These are phyloP conservation scores for Eugnorisma glareosa DNA, from an alignment of 2,888 invertebrate species.

Conservation along the genomic window DNA sequence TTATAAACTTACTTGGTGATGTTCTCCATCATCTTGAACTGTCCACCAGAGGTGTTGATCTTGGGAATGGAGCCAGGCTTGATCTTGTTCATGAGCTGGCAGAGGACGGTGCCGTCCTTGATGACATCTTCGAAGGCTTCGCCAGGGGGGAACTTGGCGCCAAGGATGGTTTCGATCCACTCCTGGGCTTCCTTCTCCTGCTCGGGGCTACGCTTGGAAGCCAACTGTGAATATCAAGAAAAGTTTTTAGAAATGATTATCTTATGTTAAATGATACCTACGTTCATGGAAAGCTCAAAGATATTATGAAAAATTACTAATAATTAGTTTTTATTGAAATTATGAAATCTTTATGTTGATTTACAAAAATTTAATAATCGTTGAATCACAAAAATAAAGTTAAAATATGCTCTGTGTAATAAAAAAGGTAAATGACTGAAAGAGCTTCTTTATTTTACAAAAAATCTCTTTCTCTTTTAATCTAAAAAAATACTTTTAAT, in stretches of 20 bases:
- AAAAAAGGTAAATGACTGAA: neutral
- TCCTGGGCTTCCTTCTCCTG: conserved; percentile 97
- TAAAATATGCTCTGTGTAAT: neutral
- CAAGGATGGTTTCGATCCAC: conserved; percentile 97
- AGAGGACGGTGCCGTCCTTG: conserved; percentile 97
- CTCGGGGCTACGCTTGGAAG: conserved; percentile 95
- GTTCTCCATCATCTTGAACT: conserved; percentile 99
- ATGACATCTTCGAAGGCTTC: conserved; percentile 96
- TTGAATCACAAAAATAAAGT: neutral
- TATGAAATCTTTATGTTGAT: neutral
- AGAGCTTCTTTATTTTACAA: neutral
- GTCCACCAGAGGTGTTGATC: conserved; percentile 98
- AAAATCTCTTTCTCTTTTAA: neutral
- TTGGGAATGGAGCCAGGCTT: conserved; percentile 96
- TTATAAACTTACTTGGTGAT: conserved; percentile 94
- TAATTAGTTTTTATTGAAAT: neutral
- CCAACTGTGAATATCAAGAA: conserved; percentile 90
- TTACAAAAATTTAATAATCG: neutral
- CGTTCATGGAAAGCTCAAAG: neutral
- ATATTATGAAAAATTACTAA: neutral
- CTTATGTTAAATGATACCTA: neutral
- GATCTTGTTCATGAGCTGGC: conserved; percentile 98
- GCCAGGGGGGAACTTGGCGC: conserved; percentile 96
- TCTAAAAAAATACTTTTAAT: neutral
- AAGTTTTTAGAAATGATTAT: neutral